Conservation (phyloP, 2,797 vertebrate genomes). For the Anguilla anguilla region DNA sequence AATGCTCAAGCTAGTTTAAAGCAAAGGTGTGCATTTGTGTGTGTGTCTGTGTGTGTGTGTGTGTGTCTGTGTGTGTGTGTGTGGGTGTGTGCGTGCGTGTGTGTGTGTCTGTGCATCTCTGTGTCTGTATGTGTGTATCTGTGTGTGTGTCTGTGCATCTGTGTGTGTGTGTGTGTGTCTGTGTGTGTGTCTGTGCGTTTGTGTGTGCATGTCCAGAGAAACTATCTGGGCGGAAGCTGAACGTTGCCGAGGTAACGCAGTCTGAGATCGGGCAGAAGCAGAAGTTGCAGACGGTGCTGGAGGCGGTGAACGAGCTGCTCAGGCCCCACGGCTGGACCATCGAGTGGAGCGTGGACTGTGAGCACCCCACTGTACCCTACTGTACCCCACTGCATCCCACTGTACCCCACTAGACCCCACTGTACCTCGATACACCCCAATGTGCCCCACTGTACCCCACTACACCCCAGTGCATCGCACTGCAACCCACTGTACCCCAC, state of each 20-base stretch:
- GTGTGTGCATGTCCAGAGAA: slow-evolving; percentile 78
- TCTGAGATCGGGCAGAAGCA: slow-evolving; percentile 98
- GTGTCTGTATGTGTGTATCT: too few relatives aligned
- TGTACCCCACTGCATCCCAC: background rate
- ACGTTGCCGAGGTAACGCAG: slow-evolving; percentile 97
- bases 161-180: background rate
- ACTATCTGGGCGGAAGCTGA: slow-evolving; percentile 93
- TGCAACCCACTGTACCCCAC: background rate
- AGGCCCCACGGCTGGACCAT: slow-evolving; percentile 90
- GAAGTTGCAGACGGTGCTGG: slow-evolving; percentile 94
- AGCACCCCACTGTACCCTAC: slow-evolving; percentile 53
- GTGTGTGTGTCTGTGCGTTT: slow-evolving; percentile 40
- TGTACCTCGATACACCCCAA: too few relatives aligned
- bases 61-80: background rate
- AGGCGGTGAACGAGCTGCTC: slow-evolving; percentile 94
- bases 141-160: background rate
- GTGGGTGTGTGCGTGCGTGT: background rate
- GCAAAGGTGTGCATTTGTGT: background rate
- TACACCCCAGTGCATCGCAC: background rate
- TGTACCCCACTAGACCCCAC: background rate
- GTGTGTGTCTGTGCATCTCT: too few relatives aligned
- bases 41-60: background rate
- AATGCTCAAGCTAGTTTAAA: background rate
- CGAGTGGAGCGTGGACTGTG: slow-evolving; percentile 97
- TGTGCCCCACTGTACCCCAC: background rate